These are phyloP conservation scores for Erebia ligea DNA, from an alignment of 2,888 invertebrate species.

Conservation along the genomic window DNA sequence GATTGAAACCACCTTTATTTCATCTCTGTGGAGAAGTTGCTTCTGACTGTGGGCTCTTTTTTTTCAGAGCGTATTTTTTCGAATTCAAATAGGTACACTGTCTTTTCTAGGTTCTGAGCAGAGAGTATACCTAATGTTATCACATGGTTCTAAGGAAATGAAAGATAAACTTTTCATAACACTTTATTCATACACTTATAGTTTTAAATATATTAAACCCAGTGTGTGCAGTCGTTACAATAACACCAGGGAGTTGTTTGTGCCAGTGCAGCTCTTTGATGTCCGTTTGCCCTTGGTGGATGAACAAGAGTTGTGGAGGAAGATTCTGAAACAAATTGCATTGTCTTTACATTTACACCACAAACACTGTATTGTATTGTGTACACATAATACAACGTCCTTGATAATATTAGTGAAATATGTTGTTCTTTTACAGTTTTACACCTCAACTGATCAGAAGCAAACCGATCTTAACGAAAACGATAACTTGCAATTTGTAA, in stretches of 20 bases:
- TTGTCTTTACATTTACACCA: too few species aligned
- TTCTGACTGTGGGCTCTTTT: too few species aligned
- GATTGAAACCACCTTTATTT: too few species aligned
- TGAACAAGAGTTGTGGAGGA: constrained; percentile 97
- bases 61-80: too few species aligned
- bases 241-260: constrained; percentile 95
- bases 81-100: not conserved
- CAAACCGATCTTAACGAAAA: too few species aligned
- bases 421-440: too few species aligned
- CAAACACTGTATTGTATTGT: too few species aligned
- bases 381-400: too few species aligned
- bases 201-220: constrained; percentile 99
- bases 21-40: too few species aligned
- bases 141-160: not conserved
- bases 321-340: constrained; percentile 83
- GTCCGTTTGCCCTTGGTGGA: constrained; percentile 98
- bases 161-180: constrained; percentile 19
- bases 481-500: too few species aligned
- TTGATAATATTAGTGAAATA: too few species aligned
- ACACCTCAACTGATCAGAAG: too few species aligned
- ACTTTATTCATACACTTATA: constrained; percentile 91
- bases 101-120: not conserved
- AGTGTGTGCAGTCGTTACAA: constrained; percentile 96
- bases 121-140: not conserved
- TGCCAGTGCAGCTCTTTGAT: constrained; percentile 99